Base-by-base conservation (phyloP, 2,113 vertebrate species). In the Polypterus senegalus region DNA sequence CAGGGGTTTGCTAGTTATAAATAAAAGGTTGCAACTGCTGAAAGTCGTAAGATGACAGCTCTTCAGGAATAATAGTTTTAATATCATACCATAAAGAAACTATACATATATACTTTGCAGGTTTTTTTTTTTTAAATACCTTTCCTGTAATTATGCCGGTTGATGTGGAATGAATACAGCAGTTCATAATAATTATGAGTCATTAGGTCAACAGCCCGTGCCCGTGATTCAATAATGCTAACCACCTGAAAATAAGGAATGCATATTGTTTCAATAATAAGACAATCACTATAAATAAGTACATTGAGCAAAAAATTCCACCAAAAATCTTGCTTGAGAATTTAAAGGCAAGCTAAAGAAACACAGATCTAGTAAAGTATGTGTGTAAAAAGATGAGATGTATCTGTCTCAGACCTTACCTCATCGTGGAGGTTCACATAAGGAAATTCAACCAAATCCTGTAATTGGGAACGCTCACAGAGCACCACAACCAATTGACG, bases 111-210 rank as follows among this genome's bases (percentile, higher is more conserved):
- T 27, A 27, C 2, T 27, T 27, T 27, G 27, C 27, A 27, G 27
- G 27, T 27, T 27, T 27, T 27, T 27, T 27, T 27, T 27, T 27
- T 27, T 27, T 27, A 27, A 27, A 27, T 57, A 97, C 96, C 94
- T 83, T 98, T 98, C 63, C 96, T 86, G 73, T 92, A 97, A 78
- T 98, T 98, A 81, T 98, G 91, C 7, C 94, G 87, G 75, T 92
- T 88, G 73, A 98, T 81, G 63, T 98, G 96, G 77, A 98, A 98
- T 3, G 94, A 89, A 1, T 98, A 98, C 0, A 98, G 87, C 62
- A 98, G 86, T 77, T 98, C 94, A 0, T 98, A 98, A 79, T 97
- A 97, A 60, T 93, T 98, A 62, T 98, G 94, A 43, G 89, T 83
- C 83, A 97, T 88, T 7, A 98, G 87, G 67, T 98, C 96, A 59